Evolutionary conservation across 2,797 vertebrate genomes (phyloP), one percentile per base, ranked within the genome.

Genomic region (Remorina albescens): DNA sequence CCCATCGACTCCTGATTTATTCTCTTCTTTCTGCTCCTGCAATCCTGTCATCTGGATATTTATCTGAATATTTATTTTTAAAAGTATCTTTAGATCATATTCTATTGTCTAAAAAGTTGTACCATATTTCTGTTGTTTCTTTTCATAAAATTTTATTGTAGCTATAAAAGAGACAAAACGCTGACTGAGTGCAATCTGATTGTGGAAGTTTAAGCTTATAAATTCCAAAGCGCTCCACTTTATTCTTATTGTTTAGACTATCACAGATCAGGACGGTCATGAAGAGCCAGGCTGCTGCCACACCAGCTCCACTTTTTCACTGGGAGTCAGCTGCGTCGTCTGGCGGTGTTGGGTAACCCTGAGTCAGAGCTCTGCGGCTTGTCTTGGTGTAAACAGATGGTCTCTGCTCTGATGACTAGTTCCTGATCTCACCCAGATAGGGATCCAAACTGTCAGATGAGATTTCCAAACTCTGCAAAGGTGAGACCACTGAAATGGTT

Each of bases 321-420:
- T 63, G 59, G 44, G 18, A 80, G 69, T 86, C 80, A 78, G 87
- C 87, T 80, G 79, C 62, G 67, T 64, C 1, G 75, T 56, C 72
- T 62, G 73, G 71, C 59, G 74, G 88, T 84, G 89, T 87, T 86
- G 82, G 72, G 85, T 89, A 89, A 90, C 87, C 88, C 86, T 83
- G 83, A 91, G 67, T 92, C 80, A 86, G 81, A 83, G 68, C 84
- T 81, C 80, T 83, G 88, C 23, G 77, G 85, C 88, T 84, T 77
- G 86, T 81, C 81, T 86, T 80, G 78, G 44, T 89, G 84, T 90
- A 93, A 93, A 93, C 92, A 94, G 88, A 91, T 89, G 86, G 90
- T 86, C 78, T 87, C 46, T 41, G 54, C 82, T 78, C 78, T 84
- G 85, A 92, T 83, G 86, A 91, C 76, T 78, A 80, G 71, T 80